Evolutionary conservation across 2,888 invertebrate genomes (phyloP), one percentile per base, ranked within the genome.

Genomic region (Furcula furcula): DNA sequence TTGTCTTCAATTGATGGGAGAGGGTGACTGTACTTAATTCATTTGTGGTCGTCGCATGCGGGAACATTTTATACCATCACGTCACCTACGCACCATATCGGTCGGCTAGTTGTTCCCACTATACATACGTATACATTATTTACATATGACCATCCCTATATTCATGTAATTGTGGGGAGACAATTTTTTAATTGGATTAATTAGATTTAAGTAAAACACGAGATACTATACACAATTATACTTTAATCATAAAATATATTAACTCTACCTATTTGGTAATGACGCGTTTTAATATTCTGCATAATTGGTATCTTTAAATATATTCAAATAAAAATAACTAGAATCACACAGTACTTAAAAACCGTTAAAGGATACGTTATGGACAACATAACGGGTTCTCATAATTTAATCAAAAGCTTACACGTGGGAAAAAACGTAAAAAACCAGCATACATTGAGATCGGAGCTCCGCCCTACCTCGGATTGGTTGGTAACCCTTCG

Each of bases 401-500:
- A 28, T 22, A 42, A 41, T 34, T 51, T 41, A 47, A 42, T 46
- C 41, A 53, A 23, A 42, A 41, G 31, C 23, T 37, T 11, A 26
- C 29, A 29, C 12, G 16, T 31, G 7, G 32, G 23, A 31, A 20
- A 34, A 34, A 32, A 5, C 21, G 34, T 21, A 44, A 46, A 64
- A 74, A 60, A 58, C 31, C 16, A 20, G 29, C 36, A 40, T 46
- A 38, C 22, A 35, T 29, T 48, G 25, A 52, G 46, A 45, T 46
- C 46, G 15, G 35, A 49, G 81, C 84, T 67, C 80, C 89, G 84
- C 88, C 88, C 77, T 63, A 39, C 59, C 36, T 56, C 55, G 55
- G 67, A 88, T 88, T 89, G 88, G 89, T 54, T 65, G 80, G 32
- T 73, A 83, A 78, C 84, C 84, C 79, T 83, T 79, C 74, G 66